Evolutionary conservation across 2,113 vertebrate species (phyloP).

Genomic region (Lepisosteus oculatus): DNA sequence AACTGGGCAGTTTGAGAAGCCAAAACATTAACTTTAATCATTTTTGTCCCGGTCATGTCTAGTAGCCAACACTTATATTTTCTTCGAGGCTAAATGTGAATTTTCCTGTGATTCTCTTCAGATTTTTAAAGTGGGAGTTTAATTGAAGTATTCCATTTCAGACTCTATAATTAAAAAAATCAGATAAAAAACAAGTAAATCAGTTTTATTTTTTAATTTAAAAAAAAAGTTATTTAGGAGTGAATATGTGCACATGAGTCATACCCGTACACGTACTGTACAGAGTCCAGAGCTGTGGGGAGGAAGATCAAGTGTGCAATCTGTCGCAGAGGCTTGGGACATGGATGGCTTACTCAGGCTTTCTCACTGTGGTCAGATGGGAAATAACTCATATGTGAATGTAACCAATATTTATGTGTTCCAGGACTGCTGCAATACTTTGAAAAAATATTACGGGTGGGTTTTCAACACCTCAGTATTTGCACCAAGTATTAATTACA

Average conservation of each 20-base stretch:
- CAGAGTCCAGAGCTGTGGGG: conserved; percentile 25
- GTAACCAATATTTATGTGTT: conserved; percentile 57
- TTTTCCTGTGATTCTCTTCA: too few relatives aligned
- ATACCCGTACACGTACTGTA: not conserved
- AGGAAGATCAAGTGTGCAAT: conserved; percentile 26
- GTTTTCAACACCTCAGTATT: conserved; percentile 61
- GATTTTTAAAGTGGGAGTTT: too few relatives aligned
- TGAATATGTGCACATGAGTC: conserved; percentile 5
- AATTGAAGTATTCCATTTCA: too few relatives aligned
- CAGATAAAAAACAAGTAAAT: too few relatives aligned
- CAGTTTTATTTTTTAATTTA: too few relatives aligned
- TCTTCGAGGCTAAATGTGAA: too few relatives aligned
- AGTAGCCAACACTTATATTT: too few relatives aligned
- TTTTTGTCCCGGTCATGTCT: too few relatives aligned
- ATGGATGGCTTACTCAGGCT: not conserved
- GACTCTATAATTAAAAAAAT: too few relatives aligned
- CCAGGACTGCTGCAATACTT: conserved; percentile 58
- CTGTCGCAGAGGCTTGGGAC: not conserved
- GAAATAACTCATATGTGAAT: conserved; percentile 33
- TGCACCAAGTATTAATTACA: conserved; percentile 75
- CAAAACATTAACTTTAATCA: too few relatives aligned
- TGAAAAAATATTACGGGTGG: conserved; percentile 63
- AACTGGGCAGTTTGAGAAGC: too few relatives aligned
- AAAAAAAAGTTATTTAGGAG: not conserved
- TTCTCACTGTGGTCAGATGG: not conserved